Evolutionary conservation across 2,888 invertebrate species (phyloP), one percentile per base, ranked within the genome.

Genomic region (Troides helena): DNA sequence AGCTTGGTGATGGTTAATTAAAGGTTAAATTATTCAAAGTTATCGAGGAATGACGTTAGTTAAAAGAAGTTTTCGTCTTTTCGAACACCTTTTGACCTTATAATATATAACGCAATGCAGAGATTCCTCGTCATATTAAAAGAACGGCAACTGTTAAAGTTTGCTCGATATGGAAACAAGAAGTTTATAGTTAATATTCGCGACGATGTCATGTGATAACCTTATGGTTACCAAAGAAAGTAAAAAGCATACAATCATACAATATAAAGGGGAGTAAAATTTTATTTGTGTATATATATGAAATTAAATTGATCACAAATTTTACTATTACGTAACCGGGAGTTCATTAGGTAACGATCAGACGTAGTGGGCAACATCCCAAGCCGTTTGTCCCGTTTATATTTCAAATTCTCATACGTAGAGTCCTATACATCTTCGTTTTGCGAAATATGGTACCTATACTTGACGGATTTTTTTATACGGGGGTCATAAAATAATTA

Each of bases 401-500:
- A 79, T 76, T 78, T 76, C 80, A 79, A 83, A 84, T 58, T 60
- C 68, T 46, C 46, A 46, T 46, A 46, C 53, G 25, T 58, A n/a
- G 43, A 63, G n/a, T 64, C 46, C 23, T 53, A 6, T n/a, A 53
- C n/a, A 53, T 53, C 46, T 23, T 66, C 8, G 56, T 43, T 58
- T 58, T 59, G 50, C 14, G 2, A 53, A 59, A 50, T 39, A 39
- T 21, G 39, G 39, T 18, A 21, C 43, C 0, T 36, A 60, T 63
- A 60, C 30, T 60, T 67, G 46, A 30, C 30, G 56, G 46, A 61
- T 61, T 67, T 65, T 25, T 60, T 46, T 65, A 65, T 58, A 61
- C 50, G 57, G 59, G 30, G 50, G 23, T 58, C 30, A 65, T 67
- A 90, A 89, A 86, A 88, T 87, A 89, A 90, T 90, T 87, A 87